Conservation (phyloP, 2,113 vertebrate species). For the Microtus ochrogaster region DNA sequence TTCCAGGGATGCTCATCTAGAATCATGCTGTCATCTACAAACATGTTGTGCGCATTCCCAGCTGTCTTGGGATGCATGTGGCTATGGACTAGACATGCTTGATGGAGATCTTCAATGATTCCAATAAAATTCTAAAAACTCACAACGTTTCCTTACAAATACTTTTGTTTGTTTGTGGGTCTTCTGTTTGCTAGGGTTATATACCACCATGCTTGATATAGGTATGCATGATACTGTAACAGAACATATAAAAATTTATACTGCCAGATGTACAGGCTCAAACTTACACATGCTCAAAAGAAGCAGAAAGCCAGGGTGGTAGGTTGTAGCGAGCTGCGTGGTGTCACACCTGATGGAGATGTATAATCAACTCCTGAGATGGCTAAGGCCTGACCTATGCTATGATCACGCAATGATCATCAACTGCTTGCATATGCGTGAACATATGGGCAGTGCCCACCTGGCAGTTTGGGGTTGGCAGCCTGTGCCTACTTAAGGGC, state of each 20-base stretch:
- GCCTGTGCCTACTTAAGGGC: too few species aligned
- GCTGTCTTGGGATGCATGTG: neutral
- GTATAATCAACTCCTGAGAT: too few species aligned
- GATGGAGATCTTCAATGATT: neutral
- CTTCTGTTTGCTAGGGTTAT: neutral
- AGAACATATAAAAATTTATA: neutral
- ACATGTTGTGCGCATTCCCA: neutral
- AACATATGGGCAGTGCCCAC: too few species aligned
- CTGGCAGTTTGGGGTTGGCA: too few species aligned
- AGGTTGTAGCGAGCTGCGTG: too few species aligned
- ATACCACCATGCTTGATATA: neutral
- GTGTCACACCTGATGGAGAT: too few species aligned
- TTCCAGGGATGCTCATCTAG: neutral
- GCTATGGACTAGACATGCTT: neutral
- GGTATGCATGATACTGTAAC: neutral
- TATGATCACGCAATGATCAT: too few species aligned
- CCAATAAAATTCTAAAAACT: constrained; percentile 24
- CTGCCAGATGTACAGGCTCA: neutral
- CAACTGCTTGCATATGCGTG: too few species aligned
- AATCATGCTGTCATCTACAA: neutral
- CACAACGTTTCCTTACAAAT: neutral
- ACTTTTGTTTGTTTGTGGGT: neutral
- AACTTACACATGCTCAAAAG: constrained; percentile 41
- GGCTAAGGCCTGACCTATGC: too few species aligned
- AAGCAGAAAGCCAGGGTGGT: neutral